Evolutionary conservation across 2,888 invertebrate species (phyloP), one percentile per base, ranked within the genome.

Genomic region (Troides oblongomaculatus): DNA sequence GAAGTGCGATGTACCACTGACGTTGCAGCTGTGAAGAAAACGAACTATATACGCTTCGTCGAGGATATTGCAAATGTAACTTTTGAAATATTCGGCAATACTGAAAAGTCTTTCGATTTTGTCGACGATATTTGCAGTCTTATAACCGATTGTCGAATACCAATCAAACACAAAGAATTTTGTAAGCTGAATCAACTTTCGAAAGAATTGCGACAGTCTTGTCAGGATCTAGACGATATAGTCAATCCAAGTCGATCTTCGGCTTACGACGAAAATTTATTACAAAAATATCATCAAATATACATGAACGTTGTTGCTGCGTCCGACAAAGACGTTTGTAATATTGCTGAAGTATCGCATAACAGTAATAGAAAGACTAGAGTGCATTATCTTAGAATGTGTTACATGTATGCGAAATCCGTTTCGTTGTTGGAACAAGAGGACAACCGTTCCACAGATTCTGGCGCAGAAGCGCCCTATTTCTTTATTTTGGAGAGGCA

Each of bases 401-500:
- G 94, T 72, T 93, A 93, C 76, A 93, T 93, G 81, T 94, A 94
- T 75, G 87, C 94, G 66, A 94, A 93, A 82, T 93, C 93, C 0
- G 93, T 94, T 53, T 91, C 93, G 0, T 93, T 93, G 75, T 79
- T 94, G 30, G 87, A 89, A 74, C 86, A 87, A 69, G 87, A 91
- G 70, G 87, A 91, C 65, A 83, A 81, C 66, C 78, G 78, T 0
- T 73, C 79, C 0, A 75, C 77, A 2, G 87, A 91, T 71, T 78
- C 85, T 1, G 39, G 74, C 3, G 61, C 68, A 6, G 90, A 88
- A 14, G 71, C 77, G 30, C 86, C 92, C 0, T 93, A 93, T 75
- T 94, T 94, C 71, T 87, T 93, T 43, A 84, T 94, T 14, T 79
- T 95, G 39, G 90, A 93, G 58, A 86, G 86, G 71, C 92, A 92